Percentiles rank a stretch among this genome's conserved stretches.
Conservation (phyloP, 1,140 invertebrate species). For the Drosophila sechellia region DNA sequence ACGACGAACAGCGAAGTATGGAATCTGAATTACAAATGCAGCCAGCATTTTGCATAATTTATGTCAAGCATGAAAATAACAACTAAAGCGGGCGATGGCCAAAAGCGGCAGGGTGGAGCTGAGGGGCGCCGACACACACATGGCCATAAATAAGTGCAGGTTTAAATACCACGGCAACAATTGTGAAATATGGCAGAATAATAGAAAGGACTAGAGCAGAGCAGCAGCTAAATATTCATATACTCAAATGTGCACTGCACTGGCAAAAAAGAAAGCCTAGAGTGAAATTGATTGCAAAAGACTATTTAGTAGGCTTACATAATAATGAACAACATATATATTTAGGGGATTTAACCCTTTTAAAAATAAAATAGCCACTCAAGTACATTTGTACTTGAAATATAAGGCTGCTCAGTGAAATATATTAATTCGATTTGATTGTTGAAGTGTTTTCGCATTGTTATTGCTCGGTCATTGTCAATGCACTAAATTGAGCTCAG, state of each 20-base stretch:
- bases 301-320: too few relatives aligned
- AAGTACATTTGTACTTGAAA: too few relatives aligned
- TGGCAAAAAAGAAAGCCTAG: not conserved
- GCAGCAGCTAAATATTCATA: constrained; percentile 40
- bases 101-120: not conserved
- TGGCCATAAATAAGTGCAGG: constrained; percentile 80
- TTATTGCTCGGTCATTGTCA: not conserved
- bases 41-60: constrained; percentile 81
- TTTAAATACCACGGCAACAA: constrained; percentile 82
- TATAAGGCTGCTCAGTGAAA: too few relatives aligned
- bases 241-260: constrained; percentile 51
- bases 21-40: constrained; percentile 81
- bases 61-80: constrained; percentile 80
- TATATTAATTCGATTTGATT: not conserved
- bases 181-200: constrained; percentile 82
- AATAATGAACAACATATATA: too few relatives aligned
- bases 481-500: not conserved
- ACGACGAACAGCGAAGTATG: constrained; percentile 51
- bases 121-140: constrained; percentile 40
- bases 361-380: too few relatives aligned
- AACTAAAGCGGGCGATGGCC: constrained; percentile 37
- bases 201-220: constrained; percentile 69
- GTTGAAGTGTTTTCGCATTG: not conserved
- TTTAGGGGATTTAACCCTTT: too few relatives aligned
- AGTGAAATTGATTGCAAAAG: too few relatives aligned